Conservation (phyloP, 1,140 invertebrate genomes). For the Drosophila pandora region DNA sequence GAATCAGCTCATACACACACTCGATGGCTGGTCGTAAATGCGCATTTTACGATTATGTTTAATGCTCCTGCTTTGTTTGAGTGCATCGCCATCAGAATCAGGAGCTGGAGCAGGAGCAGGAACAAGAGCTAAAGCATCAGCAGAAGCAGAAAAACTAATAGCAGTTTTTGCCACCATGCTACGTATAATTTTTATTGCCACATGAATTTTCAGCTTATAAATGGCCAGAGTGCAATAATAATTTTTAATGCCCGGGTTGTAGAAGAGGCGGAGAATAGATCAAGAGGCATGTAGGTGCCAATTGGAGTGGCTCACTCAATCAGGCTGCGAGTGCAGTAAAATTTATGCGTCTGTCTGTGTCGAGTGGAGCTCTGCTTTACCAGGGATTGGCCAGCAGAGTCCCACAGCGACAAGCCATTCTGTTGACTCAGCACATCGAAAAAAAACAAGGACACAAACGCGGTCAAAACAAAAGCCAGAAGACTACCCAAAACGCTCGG, state of each 20-base stretch:
- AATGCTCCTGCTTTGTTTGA: conserved; percentile 47
- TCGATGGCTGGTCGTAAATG: conserved; percentile 44
- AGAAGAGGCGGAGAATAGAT: conserved; percentile 7
- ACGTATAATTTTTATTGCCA: conserved; percentile 41
- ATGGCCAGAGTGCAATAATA: conserved; percentile 45
- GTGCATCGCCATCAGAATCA: conserved; percentile 21
- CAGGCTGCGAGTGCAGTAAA: conserved; percentile 46
- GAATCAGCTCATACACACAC: neutral
- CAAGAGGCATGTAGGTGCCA: conserved; percentile 60
- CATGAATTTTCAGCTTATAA: conserved; percentile 65
- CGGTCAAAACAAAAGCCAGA: conserved; percentile 24
- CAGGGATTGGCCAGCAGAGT: conserved; percentile 14
- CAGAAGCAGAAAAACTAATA: conserved; percentile 40
- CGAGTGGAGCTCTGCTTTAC: conserved; percentile 15
- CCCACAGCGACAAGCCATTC: conserved; percentile 61
- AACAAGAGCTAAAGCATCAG: conserved; percentile 3
- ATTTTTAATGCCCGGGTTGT: conserved; percentile 27
- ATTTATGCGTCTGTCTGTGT: conserved; percentile 37
- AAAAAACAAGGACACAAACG: conserved; percentile 17
- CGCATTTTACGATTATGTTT: conserved; percentile 48
- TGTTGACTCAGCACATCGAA: conserved; percentile 72
- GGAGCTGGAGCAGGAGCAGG: neutral
- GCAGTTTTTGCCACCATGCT: conserved; percentile 20
- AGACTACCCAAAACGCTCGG: conserved; percentile 10
- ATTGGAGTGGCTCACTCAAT: conserved; percentile 68